Evolutionary conservation across 92 coral and sea anemone species (phyloP).

Genomic region (Siderastrea radians): DNA sequence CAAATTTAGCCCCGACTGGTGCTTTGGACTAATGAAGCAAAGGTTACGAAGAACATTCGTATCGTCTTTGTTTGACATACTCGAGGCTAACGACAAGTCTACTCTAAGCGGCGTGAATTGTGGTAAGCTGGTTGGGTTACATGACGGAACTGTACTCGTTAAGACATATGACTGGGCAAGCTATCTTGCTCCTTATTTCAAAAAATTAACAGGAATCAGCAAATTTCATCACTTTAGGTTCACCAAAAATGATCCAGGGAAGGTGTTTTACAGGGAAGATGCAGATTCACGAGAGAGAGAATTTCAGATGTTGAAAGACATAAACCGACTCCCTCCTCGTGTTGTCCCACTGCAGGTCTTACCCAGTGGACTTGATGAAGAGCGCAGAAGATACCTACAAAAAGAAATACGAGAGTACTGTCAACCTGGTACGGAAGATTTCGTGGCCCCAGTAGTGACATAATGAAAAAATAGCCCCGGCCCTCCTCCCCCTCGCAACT

Average conservation of each 20-base stretch:
- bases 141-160: conserved; percentile 62
- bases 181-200: conserved; percentile 36
- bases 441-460: conserved; percentile 55
- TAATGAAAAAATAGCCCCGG: neutral
- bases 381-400: conserved; percentile 36
- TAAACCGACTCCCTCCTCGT: conserved; percentile 5
- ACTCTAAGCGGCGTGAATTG: conserved; percentile 40
- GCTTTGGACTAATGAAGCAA: no score
- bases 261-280: conserved; percentile 50
- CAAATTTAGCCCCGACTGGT: no score
- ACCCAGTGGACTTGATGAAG: conserved; percentile 36
- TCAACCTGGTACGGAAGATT: conserved; percentile 56
- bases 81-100: conserved; percentile 40
- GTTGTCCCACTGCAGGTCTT: conserved; percentile 23
- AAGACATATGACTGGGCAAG: conserved; percentile 67
- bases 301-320: conserved; percentile 18
- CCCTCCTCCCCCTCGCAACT: no score
- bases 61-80: conserved; percentile 66
- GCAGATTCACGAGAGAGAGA: conserved; percentile 34
- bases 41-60: no score
- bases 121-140: conserved; percentile 66
- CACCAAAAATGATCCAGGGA: conserved; percentile 40
- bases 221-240: conserved; percentile 62
- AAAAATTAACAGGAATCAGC: conserved; percentile 44
- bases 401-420: conserved; percentile 41